phyloP scores from a whole-genome alignment of 1,140 invertebrate species.

The Drosophila gunungcola region DNA sequence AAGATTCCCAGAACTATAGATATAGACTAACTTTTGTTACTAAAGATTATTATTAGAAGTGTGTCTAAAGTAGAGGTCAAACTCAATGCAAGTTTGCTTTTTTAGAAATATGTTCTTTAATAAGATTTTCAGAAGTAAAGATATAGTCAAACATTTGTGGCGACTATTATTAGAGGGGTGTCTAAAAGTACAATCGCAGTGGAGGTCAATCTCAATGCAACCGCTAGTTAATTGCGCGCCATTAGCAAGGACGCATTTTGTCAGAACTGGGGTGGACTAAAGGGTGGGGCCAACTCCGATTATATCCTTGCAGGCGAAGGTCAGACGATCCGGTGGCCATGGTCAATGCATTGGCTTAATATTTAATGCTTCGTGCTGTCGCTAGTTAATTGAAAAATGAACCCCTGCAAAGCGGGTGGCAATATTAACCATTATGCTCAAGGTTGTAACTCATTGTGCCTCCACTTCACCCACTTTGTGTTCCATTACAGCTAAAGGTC shows the following conservation, averaged over 20 bases:
- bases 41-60: too few relatives aligned
- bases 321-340: constrained; percentile 36
- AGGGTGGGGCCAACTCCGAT: neutral
- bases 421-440: constrained; percentile 25
- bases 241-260: constrained; percentile 58
- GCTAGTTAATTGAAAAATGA: constrained; percentile 48
- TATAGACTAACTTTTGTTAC: neutral
- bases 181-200: constrained; percentile 7
- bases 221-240: constrained; percentile 55
- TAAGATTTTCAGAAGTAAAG: neutral
- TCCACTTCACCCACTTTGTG: neutral
- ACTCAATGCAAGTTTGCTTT: constrained; percentile 6
- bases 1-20: neutral
- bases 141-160: neutral
- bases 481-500: constrained; percentile 57
- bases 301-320: constrained; percentile 63
- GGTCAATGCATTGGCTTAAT: constrained; percentile 56
- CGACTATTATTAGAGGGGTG: neutral
- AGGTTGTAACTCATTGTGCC: constrained; percentile 12
- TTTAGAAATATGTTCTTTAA: too few relatives aligned
- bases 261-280: constrained; percentile 2
- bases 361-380: constrained; percentile 55
- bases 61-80: constrained; percentile 12
- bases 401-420: constrained; percentile 3
- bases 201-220: constrained; percentile 25